Conservation (phyloP, 2,797 vertebrate species). For the Antennarius maculatus region DNA sequence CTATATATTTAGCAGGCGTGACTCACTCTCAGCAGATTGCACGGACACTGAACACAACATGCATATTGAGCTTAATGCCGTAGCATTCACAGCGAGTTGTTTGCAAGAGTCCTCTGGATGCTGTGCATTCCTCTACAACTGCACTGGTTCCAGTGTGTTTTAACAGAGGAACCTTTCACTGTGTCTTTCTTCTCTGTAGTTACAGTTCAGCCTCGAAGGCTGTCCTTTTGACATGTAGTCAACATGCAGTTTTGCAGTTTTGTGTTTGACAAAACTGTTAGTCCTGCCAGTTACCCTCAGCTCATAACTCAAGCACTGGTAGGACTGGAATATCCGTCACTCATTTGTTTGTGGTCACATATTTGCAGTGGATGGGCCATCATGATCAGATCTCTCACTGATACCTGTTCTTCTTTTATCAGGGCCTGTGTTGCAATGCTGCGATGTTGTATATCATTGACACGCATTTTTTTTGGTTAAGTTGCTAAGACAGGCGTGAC, state of each 20-base stretch:
- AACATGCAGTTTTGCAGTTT: too few relatives aligned
- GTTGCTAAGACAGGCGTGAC: constrained; percentile 29
- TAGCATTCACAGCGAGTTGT: constrained; percentile 26
- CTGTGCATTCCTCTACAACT: background rate
- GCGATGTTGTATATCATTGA: background rate
- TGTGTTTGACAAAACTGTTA: background rate
- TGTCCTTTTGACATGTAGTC: background rate
- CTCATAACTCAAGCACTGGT: too few relatives aligned
- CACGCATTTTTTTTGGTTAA: constrained; percentile 13
- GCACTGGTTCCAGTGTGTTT: background rate
- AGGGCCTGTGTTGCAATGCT: background rate
- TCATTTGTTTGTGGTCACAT: background rate
- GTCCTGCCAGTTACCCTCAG: too few relatives aligned
- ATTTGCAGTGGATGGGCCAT: background rate
- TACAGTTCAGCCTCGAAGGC: background rate
- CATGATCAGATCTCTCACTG: background rate
- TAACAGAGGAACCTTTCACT: constrained; percentile 1
- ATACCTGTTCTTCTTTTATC: background rate
- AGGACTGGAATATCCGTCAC: background rate
- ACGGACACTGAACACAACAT: constrained; percentile 23
- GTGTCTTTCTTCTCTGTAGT: background rate
- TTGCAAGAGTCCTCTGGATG: constrained; percentile 6
- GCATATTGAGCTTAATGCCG: constrained; percentile 30
- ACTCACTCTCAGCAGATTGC: constrained; percentile 69
- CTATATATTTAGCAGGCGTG: constrained; percentile 67